Evolutionary conservation across 1,140 invertebrate species (phyloP).

Genomic region (Ceratina japonica): DNA sequence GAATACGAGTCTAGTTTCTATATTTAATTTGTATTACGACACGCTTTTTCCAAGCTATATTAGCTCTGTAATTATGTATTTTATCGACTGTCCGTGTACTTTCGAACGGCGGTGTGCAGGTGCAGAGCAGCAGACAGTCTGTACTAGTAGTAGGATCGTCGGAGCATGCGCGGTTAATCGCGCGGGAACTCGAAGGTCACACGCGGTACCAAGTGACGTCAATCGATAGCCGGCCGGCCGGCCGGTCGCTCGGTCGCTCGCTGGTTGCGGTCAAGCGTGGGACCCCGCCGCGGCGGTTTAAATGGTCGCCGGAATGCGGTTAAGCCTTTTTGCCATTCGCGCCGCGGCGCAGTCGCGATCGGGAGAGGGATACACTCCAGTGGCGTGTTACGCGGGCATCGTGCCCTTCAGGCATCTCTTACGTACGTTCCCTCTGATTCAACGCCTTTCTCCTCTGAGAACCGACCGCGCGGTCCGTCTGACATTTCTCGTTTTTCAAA

Average conservation of each 20-base stretch:
- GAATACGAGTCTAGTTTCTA: no score
- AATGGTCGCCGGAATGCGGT: conserved; percentile 73
- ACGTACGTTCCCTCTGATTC: neutral
- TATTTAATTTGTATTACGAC: no score
- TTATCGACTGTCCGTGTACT: neutral
- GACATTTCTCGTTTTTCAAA: no score
- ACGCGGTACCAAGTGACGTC: conserved; percentile 61
- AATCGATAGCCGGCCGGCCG: conserved; percentile 61
- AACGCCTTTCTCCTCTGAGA: no score
- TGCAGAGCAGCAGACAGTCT: neutral
- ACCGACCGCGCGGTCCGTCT: no score
- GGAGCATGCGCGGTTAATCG: conserved; percentile 66
- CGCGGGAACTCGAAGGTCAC: conserved; percentile 74
- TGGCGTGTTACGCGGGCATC: conserved; percentile 40
- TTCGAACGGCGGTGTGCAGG: conserved; percentile 39
- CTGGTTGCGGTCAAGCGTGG: conserved; percentile 69
- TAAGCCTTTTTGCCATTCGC: conserved; percentile 73
- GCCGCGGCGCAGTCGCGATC: conserved; percentile 54
- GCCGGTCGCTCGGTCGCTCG: conserved; percentile 38
- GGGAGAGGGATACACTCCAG: conserved; percentile 37
- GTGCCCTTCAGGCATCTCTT: conserved; percentile 51
- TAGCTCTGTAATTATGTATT: neutral
- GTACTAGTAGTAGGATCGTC: conserved; percentile 39
- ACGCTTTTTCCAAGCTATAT: no score
- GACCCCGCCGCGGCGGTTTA: conserved; percentile 69